Percentiles rank a stretch among this genome's conserved stretches.
phyloP scores from a whole-genome alignment of 2,113 vertebrate genomes.

The Eulemur macaco region DNA sequence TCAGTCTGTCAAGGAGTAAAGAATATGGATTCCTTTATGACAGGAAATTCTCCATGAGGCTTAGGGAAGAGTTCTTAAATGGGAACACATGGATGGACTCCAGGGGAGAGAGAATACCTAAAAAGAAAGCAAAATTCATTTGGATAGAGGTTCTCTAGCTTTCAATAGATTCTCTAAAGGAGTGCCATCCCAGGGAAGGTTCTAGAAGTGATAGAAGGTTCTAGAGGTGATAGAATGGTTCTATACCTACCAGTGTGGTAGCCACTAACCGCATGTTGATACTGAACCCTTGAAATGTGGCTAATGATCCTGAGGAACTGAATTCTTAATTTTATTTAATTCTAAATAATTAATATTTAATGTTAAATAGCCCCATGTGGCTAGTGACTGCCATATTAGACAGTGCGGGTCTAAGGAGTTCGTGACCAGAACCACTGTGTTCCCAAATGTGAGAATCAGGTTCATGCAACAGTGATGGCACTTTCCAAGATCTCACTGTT shows the following conservation, averaged over 20 bases:
- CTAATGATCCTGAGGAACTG: not conserved
- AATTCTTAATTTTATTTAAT: not conserved
- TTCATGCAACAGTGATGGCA: fast-evolving
- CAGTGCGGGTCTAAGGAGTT: not conserved
- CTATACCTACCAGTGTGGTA: not conserved
- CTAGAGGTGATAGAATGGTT: not conserved
- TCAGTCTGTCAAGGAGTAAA: not conserved
- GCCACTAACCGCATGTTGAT: too few relatives aligned
- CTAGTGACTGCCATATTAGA: not conserved
- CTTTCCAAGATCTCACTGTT: not conserved
- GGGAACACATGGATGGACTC: not conserved
- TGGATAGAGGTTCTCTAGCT: not conserved
- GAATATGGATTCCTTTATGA: not conserved
- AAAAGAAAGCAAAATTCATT: not conserved
- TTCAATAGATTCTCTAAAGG: not conserved
- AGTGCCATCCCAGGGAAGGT: not conserved
- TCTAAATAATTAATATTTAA: slow-evolving; percentile 8
- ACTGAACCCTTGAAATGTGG: not conserved
- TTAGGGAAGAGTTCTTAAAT: not conserved
- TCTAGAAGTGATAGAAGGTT: not conserved
- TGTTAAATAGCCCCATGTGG: not conserved
- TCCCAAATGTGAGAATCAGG: not conserved
- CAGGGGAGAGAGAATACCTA: not conserved
- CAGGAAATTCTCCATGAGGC: not conserved
- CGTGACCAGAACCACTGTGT: not conserved